Evolutionary conservation across 2,888 invertebrate species (phyloP), one percentile per base, ranked within the genome.

Genomic region (Siphlonurus alternatus): DNA sequence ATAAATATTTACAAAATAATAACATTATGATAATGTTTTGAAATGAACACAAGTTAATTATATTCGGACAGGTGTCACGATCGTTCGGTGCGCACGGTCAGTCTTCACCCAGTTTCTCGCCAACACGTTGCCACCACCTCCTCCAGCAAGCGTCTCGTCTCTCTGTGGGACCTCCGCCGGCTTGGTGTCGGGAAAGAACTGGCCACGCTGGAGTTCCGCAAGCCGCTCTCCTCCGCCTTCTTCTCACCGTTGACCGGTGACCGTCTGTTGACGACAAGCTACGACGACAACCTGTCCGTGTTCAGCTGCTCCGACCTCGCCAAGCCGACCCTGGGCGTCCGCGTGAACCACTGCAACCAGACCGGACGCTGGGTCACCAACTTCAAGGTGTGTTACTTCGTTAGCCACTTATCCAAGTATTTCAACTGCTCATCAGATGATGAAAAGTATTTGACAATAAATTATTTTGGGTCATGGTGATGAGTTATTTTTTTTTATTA

Each of bases 321-420:
- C 5, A n/a, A 5, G 7, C 56, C n/a, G 22, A 56, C 7, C 5
- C n/a, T 56, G 56, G 15, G 20, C 5, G 5, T 61, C 1, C 63
- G 62, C 22, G 69, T 71, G 64, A 69, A 70, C 19, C 78, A 79
- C 67, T 72, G 77, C 68, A 79, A 77, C 68, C 72, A 73, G 51
- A 75, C 75, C 23, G 78, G 78, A 0, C 69, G 76, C 19, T 79
- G 77, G 78, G 67, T 78, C 65, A 76, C 76, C 1, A 71, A 72
- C 19, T 77, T 79, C 67, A 72, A 75, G 66, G 38, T 38, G 15
- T 10, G 38, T 38, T 38, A n/a, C n/a, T n/a, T n/a, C n/a, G n/a
- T n/a, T n/a, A n/a, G n/a, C n/a, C n/a, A n/a, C n/a, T n/a, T n/a
- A n/a, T n/a, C n/a, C n/a, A n/a, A n/a, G n/a, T n/a, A n/a, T n/a